phyloP scores from a whole-genome alignment of 2,888 invertebrate genomes.

The Hyposoter dolosus region DNA sequence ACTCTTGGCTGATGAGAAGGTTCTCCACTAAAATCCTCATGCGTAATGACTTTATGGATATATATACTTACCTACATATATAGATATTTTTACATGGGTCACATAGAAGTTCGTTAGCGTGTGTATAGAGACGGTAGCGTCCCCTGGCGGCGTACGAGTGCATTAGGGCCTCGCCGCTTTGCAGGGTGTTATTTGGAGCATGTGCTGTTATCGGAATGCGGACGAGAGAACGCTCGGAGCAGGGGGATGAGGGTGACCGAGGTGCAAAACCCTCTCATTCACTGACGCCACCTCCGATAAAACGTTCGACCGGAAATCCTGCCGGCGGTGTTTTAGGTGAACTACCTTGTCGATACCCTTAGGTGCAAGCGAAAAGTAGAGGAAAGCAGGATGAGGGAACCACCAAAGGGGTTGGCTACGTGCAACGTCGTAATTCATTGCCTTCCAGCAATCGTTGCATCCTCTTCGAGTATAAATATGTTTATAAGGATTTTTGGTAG shows the following conservation, averaged over 20 bases:
- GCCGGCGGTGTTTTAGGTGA: slow-evolving; percentile 60
- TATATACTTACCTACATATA: neutral
- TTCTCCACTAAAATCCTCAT: slow-evolving; percentile 43
- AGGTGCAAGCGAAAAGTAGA: slow-evolving; percentile 4
- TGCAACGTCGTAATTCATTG: slow-evolving; percentile 76
- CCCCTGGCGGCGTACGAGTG: slow-evolving; percentile 33
- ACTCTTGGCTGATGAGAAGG: slow-evolving; percentile 36
- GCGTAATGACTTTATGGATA: slow-evolving; percentile 25
- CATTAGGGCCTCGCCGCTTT: slow-evolving; percentile 37
- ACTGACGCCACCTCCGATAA: slow-evolving; percentile 72
- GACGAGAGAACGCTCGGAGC: slow-evolving; percentile 6
- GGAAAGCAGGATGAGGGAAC: neutral
- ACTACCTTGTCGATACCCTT: slow-evolving; percentile 29
- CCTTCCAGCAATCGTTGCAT: slow-evolving; percentile 65
- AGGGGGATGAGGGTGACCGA: slow-evolving; percentile 1
- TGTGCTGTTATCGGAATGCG: slow-evolving; percentile 71
- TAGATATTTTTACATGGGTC: neutral
- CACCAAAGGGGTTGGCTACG: neutral
- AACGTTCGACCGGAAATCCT: slow-evolving; percentile 76
- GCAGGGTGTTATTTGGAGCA: slow-evolving; percentile 72
- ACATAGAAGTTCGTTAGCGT: slow-evolving; percentile 45
- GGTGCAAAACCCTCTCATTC: slow-evolving; percentile 46
- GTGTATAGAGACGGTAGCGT: neutral
- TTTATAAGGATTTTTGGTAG: slow-evolving; percentile 27
- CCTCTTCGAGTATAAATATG: neutral